These are phyloP conservation scores for Ooceraea biroi DNA, from an alignment of 1,140 invertebrate genomes.

Conservation along the genomic window DNA sequence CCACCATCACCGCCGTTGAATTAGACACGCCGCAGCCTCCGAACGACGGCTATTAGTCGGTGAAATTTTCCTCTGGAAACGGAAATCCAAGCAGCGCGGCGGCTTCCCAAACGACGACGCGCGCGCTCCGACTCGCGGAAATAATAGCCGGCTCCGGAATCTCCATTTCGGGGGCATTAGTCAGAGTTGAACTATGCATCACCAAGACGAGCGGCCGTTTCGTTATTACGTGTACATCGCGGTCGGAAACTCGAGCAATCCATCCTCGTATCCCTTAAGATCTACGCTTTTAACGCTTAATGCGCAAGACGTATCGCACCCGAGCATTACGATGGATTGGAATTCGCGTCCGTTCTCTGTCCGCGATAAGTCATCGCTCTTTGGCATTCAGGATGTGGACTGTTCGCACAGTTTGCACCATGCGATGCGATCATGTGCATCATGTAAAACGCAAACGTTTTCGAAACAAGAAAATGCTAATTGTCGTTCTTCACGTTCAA, in stretches of 20 bases:
- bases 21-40: constrained; percentile 13
- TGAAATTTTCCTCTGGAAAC: constrained; percentile 47
- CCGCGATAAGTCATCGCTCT: neutral
- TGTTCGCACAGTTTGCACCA: neutral
- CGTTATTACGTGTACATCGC: constrained; percentile 29
- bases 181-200: constrained; percentile 46
- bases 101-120: constrained; percentile 31
- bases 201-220: constrained; percentile 23
- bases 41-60: constrained; percentile 46
- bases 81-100: constrained; percentile 34
- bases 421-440: neutral
- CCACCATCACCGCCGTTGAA: neutral
- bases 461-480: neutral
- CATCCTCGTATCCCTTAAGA: constrained; percentile 15
- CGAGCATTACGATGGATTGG: neutral
- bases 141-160: constrained; percentile 47
- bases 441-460: neutral
- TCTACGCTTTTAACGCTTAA: constrained; percentile 27
- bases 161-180: constrained; percentile 35
- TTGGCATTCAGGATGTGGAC: neutral
- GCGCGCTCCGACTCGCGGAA: constrained; percentile 31
- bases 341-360: neutral
- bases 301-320: neutral
- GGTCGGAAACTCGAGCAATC: constrained; percentile 25
- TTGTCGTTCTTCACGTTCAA: neutral